These are phyloP conservation scores for Dromas ardeola DNA, from an alignment of 2,113 vertebrate genomes.

Conservation along the genomic window DNA sequence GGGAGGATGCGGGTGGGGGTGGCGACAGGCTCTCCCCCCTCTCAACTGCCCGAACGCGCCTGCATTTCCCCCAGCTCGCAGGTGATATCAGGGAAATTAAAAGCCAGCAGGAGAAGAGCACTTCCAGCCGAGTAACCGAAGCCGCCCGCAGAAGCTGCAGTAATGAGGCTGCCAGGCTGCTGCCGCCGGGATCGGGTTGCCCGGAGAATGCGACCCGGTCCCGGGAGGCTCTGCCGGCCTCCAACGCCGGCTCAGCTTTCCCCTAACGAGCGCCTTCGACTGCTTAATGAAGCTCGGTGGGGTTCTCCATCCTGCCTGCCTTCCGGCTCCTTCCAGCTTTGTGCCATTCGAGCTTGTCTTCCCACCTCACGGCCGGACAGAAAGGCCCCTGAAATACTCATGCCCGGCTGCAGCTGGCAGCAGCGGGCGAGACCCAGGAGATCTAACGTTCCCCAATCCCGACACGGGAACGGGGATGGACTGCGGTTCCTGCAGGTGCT, in stretches of 20 bases:
- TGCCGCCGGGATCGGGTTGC: conserved; percentile 57
- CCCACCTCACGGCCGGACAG: neutral
- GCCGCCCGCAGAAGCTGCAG: neutral
- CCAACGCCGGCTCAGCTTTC: conserved; percentile 57
- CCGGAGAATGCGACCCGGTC: conserved; percentile 23
- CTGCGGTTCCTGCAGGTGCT: rapidly evolving
- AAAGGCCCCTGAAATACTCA: rapidly evolving
- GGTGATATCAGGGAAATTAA: conserved; percentile 35
- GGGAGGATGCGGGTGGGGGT: neutral
- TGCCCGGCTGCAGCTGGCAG: neutral
- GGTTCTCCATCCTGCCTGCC: neutral
- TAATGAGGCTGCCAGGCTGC: conserved; percentile 19
- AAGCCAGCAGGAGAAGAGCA: neutral
- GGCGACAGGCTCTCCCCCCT: neutral
- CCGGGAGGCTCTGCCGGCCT: conserved; percentile 17
- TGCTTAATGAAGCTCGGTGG: conserved; percentile 47
- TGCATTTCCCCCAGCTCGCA: neutral
- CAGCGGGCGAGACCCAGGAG: rapidly evolving
- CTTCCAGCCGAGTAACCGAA: conserved; percentile 34
- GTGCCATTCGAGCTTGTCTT: neutral
- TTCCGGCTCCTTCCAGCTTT: neutral
- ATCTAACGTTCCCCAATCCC: rapidly evolving
- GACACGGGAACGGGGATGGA: rapidly evolving
- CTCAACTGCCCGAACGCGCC: neutral
- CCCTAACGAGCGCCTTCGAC: neutral